Evolutionary conservation across 2,888 invertebrate genomes (phyloP).

Genomic region (Torymus texanus): DNA sequence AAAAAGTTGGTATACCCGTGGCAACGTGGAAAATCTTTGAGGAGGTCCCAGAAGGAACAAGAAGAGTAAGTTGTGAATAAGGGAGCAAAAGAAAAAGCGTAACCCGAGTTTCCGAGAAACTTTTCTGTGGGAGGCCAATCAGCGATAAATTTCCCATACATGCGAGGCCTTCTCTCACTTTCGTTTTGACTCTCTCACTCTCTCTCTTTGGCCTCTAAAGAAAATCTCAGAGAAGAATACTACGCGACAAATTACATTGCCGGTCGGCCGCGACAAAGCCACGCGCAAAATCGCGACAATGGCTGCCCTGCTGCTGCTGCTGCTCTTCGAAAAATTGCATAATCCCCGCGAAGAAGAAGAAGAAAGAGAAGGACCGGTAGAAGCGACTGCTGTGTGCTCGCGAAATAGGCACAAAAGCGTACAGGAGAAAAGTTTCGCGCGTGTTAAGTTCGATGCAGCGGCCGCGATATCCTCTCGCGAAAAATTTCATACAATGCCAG

Average conservation of each 20-base stretch:
- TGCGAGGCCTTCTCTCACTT: background rate
- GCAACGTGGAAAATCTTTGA: background rate
- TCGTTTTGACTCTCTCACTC: no score
- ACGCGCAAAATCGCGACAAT: conserved; percentile 9
- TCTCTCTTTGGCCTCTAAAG: background rate
- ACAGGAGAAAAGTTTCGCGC: background rate
- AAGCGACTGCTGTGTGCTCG: no score
- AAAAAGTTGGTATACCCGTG: conserved; percentile 15
- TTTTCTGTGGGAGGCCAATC: conserved; percentile 33
- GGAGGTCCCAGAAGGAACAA: background rate
- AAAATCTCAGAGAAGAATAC: conserved; percentile 6
- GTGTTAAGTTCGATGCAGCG: conserved; percentile 11
- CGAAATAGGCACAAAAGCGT: background rate
- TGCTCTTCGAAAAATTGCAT: conserved; percentile 16
- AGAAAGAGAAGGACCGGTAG: background rate
- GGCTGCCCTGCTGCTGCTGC: background rate
- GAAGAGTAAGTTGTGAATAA: no score
- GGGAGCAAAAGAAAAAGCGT: background rate
- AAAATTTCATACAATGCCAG: background rate
- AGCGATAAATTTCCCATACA: conserved; percentile 37
- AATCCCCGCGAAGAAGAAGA: conserved; percentile 3
- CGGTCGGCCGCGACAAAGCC: background rate
- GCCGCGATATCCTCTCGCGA: background rate
- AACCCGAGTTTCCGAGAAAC: conserved; percentile 8
- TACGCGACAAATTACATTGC: conserved; percentile 33